Conservation (phyloP, 2,797 vertebrate species). For the Hirundo rustica region DNA sequence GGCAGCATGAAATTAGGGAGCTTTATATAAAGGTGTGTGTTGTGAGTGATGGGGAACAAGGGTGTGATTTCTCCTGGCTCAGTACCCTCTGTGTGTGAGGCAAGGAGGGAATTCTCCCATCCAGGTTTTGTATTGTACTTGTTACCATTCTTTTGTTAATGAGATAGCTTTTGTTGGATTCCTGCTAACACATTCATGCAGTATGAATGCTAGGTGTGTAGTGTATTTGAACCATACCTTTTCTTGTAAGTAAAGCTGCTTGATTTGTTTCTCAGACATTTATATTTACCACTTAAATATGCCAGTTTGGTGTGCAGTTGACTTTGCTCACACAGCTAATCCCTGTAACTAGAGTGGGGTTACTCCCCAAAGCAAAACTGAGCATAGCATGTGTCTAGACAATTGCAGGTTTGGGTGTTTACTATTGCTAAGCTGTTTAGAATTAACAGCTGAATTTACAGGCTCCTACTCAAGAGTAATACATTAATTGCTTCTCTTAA, state of each 20-base stretch:
- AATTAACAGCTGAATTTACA: neutral
- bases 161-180: neutral
- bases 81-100: accelerated
- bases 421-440: neutral
- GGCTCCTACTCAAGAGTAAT: neutral
- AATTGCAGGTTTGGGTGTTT: neutral
- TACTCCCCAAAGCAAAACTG: neutral
- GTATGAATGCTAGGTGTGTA: neutral
- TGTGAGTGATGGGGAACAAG: neutral
- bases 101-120: neutral
- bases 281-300: neutral
- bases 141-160: neutral
- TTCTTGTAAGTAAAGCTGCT: neutral
- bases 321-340: neutral
- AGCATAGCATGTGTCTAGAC: neutral
- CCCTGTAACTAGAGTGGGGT: neutral
- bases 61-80: neutral
- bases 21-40: neutral
- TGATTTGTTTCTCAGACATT: neutral
- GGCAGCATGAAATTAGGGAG: neutral
- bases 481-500: neutral
- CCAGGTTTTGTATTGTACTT: neutral
- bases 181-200: constrained; percentile 22
- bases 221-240: neutral
- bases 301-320: neutral